Base-by-base conservation (phyloP, 1,140 invertebrate genomes). In the Telenomus remus region DNA sequence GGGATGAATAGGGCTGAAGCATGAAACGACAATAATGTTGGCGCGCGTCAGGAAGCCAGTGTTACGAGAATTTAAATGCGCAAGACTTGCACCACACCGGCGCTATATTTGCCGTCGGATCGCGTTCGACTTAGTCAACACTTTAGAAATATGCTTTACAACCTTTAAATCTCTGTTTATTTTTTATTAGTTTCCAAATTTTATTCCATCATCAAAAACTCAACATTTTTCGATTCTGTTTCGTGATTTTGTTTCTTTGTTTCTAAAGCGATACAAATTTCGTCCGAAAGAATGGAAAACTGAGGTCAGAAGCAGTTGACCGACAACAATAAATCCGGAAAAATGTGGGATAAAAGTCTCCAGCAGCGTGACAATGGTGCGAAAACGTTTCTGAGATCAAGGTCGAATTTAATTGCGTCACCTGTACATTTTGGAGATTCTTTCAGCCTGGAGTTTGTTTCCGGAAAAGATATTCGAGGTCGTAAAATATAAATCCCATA, bases 371-470 rank as follows among this genome's bases (percentile, higher is more conserved):
- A 72, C 37, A 66, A 79, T 57, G 78, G 71, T 73, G 79, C 75
- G 68, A 84, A 82, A 85, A 84, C 78, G 73, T 15, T 81, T 86
- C 84, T 77, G 79, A 53, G 82, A 78, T 80, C 85, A 87, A 88
- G 86, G 86, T 84, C 84, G 66, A 51, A 56, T 63, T 76, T 73
- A 80, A 83, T 86, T 84, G 82, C 84, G 70, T 86, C 85, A 87
- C 85, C 85, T 87, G 86, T 83, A 78, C 66, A n/a, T 53, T 44
- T 74, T 33, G 37, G 49, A 7, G 14, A 54, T 54, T 55, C 75
- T 55, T 37, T 66, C n/a, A 82, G 78, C 80, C 82, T 81, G 19
- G 73, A 54, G 44, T 70, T 66, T 79, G 69, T 72, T 77, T 79
- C 65, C 63, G 64, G 75, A 76, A 76, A 75, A 73, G 64, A 81